phyloP scores from a whole-genome alignment of 2,888 invertebrate genomes.

The Merodon equestris region DNA sequence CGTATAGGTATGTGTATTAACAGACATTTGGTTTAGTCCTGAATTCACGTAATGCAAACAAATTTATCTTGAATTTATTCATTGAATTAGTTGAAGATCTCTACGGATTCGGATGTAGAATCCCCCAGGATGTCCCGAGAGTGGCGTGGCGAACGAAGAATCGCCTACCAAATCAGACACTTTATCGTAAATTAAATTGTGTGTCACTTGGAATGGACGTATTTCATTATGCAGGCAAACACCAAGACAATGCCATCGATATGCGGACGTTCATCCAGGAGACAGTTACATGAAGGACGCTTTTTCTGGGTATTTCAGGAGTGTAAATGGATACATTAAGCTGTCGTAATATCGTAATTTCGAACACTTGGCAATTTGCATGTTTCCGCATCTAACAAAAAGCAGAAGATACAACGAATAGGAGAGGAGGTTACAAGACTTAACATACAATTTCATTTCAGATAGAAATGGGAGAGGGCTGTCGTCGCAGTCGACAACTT shows the following conservation, averaged over 20 bases:
- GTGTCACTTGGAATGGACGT: constrained; percentile 26
- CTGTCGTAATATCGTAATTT: too few relatives aligned
- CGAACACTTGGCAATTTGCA: too few relatives aligned
- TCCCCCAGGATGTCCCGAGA: background rate
- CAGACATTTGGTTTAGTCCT: constrained; percentile 30
- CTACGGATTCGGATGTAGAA: constrained; percentile 7
- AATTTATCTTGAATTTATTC: constrained; percentile 51
- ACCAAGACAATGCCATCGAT: background rate
- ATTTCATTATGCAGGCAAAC: constrained; percentile 35
- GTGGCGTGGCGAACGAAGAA: background rate
- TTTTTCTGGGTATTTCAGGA: too few relatives aligned
- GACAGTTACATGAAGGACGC: too few relatives aligned
- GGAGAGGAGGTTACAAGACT: too few relatives aligned
- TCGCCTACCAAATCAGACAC: constrained; percentile 33
- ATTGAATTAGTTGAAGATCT: constrained; percentile 44
- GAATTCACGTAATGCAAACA: constrained; percentile 53
- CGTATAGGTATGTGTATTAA: constrained; percentile 19
- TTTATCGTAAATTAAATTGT: constrained; percentile 48
- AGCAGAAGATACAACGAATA: too few relatives aligned
- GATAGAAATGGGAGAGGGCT: too few relatives aligned
- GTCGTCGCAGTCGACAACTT: too few relatives aligned
- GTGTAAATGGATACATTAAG: too few relatives aligned
- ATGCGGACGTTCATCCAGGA: too few relatives aligned
- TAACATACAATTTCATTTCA: too few relatives aligned
- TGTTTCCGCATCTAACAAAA: too few relatives aligned